Base-by-base conservation (phyloP, 92 coral and sea anemone genomes). In the Palythoa grandis region DNA sequence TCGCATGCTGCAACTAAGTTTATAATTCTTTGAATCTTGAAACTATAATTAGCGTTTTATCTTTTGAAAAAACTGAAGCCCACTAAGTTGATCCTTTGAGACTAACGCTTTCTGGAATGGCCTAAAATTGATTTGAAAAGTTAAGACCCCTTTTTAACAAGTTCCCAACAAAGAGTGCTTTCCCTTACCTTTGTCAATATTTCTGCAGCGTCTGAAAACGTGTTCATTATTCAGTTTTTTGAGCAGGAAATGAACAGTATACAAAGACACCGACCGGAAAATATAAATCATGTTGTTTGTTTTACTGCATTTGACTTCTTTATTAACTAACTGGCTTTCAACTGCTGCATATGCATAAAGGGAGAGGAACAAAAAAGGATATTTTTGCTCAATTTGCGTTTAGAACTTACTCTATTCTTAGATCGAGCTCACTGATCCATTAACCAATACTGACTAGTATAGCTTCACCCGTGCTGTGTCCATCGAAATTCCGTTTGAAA, bases 241-340 rank as follows among this genome's bases (percentile, higher is more conserved):
- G 56, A 19, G 47, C 85, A 80, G 85, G 85, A 80, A 80, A 80
- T 80, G 85, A 47, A 65, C 65, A 68, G 85, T 11, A 56, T 39
- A 80, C 40, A 63, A 80, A 80, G 60, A 16, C 43, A 65, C 85
- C 85, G 85, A 80, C 85, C 60, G 85, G 85, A 80, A 80, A 43
- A 66, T 43, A 65, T 80, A 65, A 40, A 16, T 20, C 52, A 9
- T 40, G 43, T 50, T 65, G 47, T 80, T 66, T 66, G 35, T 24
- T 66, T 66, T 13, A 25, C 53, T 66, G 40, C 65, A 73, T 80
- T 80, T 63, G 24, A 65, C 58, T n/a, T 80, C 56, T 61, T 80
- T 61, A 61, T 79, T 76, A 76, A 52, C 82, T 54, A 54, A 56
- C 67, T 53, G 65, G 48, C 13, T 25, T 52, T 54, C 63, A 24